Conservation (phyloP, 2,888 invertebrate genomes). For the Microdon myrmicae region DNA sequence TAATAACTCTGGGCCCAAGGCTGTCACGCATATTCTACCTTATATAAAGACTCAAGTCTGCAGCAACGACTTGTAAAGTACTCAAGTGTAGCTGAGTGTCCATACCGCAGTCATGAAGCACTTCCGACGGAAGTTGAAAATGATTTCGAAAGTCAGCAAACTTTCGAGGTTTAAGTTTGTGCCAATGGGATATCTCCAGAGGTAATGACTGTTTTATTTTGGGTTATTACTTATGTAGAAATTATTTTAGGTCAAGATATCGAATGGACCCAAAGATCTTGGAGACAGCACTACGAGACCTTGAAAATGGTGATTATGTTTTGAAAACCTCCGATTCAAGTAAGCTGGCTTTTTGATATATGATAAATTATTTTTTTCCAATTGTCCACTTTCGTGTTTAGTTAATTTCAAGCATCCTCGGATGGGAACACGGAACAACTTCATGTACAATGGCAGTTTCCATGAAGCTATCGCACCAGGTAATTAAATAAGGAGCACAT, state of each 20-base stretch:
- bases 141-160: constrained; percentile 34
- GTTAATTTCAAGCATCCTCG: constrained; percentile 54
- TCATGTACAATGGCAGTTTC: constrained; percentile 60
- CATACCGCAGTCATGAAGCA: constrained; percentile 33
- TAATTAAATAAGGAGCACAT: constrained; percentile 43
- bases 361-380: no score
- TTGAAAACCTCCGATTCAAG: constrained; percentile 6
- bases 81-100: no score
- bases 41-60: no score
- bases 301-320: constrained; percentile 21
- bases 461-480: constrained; percentile 61
- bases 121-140: constrained; percentile 20
- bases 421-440: constrained; percentile 54
- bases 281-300: constrained; percentile 18
- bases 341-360: background rate
- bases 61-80: no score
- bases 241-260: constrained; percentile 26
- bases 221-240: background rate
- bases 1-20: no score
- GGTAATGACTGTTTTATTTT: no score
- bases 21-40: no score
- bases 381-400: constrained; percentile 59
- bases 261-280: constrained; percentile 23
- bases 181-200: constrained; percentile 28
- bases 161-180: constrained; percentile 24